Evolutionary conservation across 2,797 vertebrate genomes (phyloP), one percentile per base, ranked within the genome.

Genomic region (Siniperca obscura): DNA sequence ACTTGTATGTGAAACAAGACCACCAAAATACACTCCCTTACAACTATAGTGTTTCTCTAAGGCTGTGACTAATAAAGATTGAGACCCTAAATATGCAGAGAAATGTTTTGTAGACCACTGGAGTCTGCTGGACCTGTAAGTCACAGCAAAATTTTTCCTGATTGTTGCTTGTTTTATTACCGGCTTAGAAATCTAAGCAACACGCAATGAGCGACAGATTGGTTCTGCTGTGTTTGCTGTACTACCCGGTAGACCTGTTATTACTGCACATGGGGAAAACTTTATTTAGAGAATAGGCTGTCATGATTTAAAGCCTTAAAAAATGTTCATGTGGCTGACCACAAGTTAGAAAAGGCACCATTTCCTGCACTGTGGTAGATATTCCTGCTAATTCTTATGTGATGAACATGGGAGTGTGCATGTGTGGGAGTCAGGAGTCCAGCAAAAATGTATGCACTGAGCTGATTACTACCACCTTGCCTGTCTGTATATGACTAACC

Each of bases 401-500:
- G 50, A 30, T 57, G 36, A 70, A 14, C 16, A 17, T 7, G 52
- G 4, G 10, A 55, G 2, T 11, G 3, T 27, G 30, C 3, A 25
- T 1, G 40, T 30, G 59, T 53, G 1, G 53, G 44, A 70, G 60
- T 30, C 30, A 1, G 12, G 17, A n/a, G n/a, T 25, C 21, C 42
- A 36, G 30, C 40, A 38, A 65, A 65, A 69, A 70, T 21, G 36
- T 70, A 34, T 36, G n/a, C 30, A 16, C 30, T 42, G 30, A 59
- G 22, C n/a, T 13, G n/a, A 61, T 73, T 7, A 40, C 25, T 17
- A 13, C 25, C 25, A 19, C 34, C 27, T 55, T 19, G 3, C 2
- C 1, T 0, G 27, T 40, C 30, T 44, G 12, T 16, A 1, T 10
- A 55, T 16, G 46, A 87, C 91, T 68, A 21, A 99, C 98, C 98